Conservation (phyloP, 92 coral and sea anemone genomes). For the Palythoa grandis region DNA sequence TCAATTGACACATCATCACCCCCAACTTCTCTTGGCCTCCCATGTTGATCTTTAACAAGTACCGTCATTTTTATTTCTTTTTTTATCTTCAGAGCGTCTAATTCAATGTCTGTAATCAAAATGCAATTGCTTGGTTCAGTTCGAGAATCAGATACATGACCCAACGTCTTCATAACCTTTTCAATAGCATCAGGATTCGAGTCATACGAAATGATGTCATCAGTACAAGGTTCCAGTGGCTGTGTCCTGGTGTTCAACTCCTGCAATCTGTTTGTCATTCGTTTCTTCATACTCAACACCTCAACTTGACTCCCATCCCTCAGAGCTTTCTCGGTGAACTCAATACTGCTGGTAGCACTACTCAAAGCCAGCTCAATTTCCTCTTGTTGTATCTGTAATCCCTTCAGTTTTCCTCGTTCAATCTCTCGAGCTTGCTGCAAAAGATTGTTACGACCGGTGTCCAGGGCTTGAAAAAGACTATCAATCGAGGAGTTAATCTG, state of each 20-base stretch:
- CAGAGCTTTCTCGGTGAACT: no score
- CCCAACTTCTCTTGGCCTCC: background rate
- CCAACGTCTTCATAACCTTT: background rate
- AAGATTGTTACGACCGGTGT: background rate
- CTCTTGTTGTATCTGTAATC: no score
- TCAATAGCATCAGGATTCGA: background rate
- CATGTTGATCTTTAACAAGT: background rate
- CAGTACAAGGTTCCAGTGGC: background rate
- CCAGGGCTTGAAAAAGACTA: background rate
- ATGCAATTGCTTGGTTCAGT: background rate
- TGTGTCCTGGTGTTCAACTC: background rate
- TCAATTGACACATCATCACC: slow-evolving; percentile 5
- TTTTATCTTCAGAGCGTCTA: background rate
- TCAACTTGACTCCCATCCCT: no score
- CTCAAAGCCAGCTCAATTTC: background rate
- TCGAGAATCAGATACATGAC: slow-evolving; percentile 3
- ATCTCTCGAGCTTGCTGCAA: background rate
- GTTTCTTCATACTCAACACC: no score
- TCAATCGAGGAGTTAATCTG: background rate
- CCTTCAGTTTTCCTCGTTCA: no score
- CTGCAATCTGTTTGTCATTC: background rate
- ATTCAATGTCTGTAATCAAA: background rate
- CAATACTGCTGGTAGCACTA: background rate
- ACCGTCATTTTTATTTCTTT: background rate
- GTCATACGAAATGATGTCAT: slow-evolving; percentile 1